Conservation (phyloP, 2,888 invertebrate genomes). For the Pecten maximus region DNA sequence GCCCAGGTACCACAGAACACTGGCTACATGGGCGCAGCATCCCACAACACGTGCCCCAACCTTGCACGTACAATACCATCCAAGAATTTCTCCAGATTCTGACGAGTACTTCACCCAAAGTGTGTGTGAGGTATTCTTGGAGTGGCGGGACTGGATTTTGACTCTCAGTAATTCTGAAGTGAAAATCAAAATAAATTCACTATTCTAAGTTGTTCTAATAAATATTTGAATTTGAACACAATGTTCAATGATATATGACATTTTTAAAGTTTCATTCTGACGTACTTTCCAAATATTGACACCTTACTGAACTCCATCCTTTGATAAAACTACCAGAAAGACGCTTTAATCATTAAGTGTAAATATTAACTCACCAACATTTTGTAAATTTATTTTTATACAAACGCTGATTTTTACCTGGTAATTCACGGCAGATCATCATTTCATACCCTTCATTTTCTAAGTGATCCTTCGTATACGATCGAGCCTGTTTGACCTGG, state of each 20-base stretch:
- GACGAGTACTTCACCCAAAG: background rate
- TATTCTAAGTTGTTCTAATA: too few species aligned
- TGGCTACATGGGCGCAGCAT: conserved; percentile 48
- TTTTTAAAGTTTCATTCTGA: too few species aligned
- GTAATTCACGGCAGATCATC: background rate
- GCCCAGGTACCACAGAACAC: conserved; percentile 45
- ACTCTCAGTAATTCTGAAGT: background rate
- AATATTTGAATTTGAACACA: too few species aligned
- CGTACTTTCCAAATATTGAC: too few species aligned
- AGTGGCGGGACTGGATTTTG: conserved; percentile 27
- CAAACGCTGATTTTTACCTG: background rate
- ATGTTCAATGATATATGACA: too few species aligned
- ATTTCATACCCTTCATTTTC: background rate
- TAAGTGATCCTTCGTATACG: background rate
- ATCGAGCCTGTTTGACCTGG: background rate
- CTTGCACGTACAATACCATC: conserved; percentile 48
- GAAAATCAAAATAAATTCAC: too few species aligned
- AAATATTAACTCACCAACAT: too few species aligned
- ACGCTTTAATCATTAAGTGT: too few species aligned
- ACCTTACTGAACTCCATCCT: too few species aligned
- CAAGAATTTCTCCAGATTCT: background rate
- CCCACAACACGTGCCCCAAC: conserved; percentile 49
- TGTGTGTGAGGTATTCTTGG: background rate
- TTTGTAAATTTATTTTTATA: too few species aligned
- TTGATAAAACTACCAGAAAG: too few species aligned